Conservation (phyloP, 1,140 invertebrate genomes). For the Drosophila equinoxialis region DNA sequence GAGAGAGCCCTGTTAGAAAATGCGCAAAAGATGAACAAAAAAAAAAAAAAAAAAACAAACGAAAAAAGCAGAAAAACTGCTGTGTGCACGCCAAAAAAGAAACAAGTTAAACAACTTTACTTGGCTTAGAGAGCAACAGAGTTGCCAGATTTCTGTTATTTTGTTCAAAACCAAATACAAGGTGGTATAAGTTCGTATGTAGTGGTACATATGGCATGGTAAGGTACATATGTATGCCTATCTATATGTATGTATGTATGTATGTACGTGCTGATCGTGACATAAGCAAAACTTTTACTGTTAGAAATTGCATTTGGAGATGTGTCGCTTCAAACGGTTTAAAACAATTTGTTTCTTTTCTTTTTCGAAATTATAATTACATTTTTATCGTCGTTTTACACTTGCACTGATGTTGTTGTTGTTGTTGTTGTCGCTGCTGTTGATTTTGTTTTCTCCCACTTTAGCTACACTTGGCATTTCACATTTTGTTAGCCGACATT, state of each 20-base stretch:
- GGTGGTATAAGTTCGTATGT: slow-evolving; percentile 27
- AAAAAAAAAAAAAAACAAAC: slow-evolving; percentile 50
- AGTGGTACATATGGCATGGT: slow-evolving; percentile 18
- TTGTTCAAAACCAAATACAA: slow-evolving; percentile 45
- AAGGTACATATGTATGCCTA: slow-evolving; percentile 15
- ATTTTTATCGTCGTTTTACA: slow-evolving; percentile 47
- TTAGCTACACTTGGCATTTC: slow-evolving; percentile 49
- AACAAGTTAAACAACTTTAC: slow-evolving; percentile 79
- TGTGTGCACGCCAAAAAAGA: slow-evolving; percentile 76
- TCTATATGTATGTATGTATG: slow-evolving; percentile 27
- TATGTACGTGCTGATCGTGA: slow-evolving; percentile 56
- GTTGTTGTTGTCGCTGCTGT: too few relatives aligned
- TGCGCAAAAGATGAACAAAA: slow-evolving; percentile 69
- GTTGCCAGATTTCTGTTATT: slow-evolving; percentile 62
- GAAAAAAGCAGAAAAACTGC: slow-evolving; percentile 67
- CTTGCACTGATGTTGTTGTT: slow-evolving; percentile 33
- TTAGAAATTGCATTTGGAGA: slow-evolving; percentile 72
- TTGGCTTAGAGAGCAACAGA: slow-evolving; percentile 39
- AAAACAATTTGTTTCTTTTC: background rate
- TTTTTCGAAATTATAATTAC: slow-evolving; percentile 40
- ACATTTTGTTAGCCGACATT: slow-evolving; percentile 69
- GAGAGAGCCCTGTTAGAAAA: slow-evolving; percentile 50
- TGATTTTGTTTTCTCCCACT: slow-evolving; percentile 48
- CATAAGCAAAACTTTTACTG: slow-evolving; percentile 79
- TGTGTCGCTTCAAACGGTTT: slow-evolving; percentile 58